Percentiles rank a stretch among this genome's conserved stretches.
phyloP scores from a whole-genome alignment of 2,888 invertebrate genomes.

The Lithophane socia region DNA sequence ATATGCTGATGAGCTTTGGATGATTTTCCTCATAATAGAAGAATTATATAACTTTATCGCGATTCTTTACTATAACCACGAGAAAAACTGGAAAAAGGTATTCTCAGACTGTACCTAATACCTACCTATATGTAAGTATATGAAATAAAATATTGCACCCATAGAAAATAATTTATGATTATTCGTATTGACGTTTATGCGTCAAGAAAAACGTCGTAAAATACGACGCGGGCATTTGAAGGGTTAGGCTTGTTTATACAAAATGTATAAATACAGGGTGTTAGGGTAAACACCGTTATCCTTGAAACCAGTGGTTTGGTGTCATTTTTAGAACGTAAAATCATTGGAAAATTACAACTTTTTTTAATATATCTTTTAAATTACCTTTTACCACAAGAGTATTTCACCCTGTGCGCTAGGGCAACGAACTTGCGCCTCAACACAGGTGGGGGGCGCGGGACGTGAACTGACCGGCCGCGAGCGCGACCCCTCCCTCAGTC shows the following conservation, averaged over 20 bases:
- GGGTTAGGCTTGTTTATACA: constrained; percentile 24
- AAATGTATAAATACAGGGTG: constrained; percentile 9
- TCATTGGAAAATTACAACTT: too few relatives aligned
- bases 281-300: too few relatives aligned
- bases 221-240: constrained; percentile 30
- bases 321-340: too few relatives aligned
- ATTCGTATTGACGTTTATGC: background rate
- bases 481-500: too few relatives aligned
- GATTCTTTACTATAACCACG: background rate
- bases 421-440: too few relatives aligned
- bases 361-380: too few relatives aligned
- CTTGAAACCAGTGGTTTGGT: too few relatives aligned
- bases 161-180: constrained; percentile 13
- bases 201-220: background rate
- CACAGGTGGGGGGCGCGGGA: too few relatives aligned
- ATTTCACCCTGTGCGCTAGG: too few relatives aligned
- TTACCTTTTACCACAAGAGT: too few relatives aligned
- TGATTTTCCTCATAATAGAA: background rate
- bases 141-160: background rate
- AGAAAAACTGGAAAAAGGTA: background rate
- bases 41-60: background rate
- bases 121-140: background rate
- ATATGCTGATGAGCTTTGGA: background rate
- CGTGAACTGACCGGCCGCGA: too few relatives aligned
- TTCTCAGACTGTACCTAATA: background rate